phyloP scores from a whole-genome alignment of 2,888 invertebrate species.

The Tipula helvola region DNA sequence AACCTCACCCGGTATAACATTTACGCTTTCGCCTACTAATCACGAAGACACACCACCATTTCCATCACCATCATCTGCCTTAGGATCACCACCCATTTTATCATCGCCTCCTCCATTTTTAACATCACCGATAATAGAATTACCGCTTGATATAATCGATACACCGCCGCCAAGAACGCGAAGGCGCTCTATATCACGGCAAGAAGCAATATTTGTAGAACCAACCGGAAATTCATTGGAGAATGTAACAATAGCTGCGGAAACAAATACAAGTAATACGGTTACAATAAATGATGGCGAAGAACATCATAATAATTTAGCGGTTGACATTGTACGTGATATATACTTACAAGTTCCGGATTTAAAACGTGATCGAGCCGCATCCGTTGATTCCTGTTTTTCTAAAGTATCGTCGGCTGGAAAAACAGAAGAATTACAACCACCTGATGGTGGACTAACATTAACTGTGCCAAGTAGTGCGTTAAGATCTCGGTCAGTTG shows the following conservation, averaged over 20 bases:
- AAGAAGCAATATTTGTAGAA: slow-evolving; percentile 70
- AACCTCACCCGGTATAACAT: slow-evolving; percentile 44
- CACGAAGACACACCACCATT: slow-evolving; percentile 34
- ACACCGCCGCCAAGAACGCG: slow-evolving; percentile 38
- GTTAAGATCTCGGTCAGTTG: slow-evolving; percentile 69
- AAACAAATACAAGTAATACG: slow-evolving; percentile 20
- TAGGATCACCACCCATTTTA: slow-evolving; percentile 32
- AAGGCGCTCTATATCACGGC: slow-evolving; percentile 64
- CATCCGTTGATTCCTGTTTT: slow-evolving; percentile 79
- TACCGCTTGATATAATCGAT: slow-evolving; percentile 38
- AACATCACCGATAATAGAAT: slow-evolving; percentile 44
- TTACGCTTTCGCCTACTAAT: slow-evolving; percentile 47
- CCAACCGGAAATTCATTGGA: slow-evolving; percentile 59
- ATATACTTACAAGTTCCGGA: slow-evolving; percentile 73
- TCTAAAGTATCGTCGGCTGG: slow-evolving; percentile 60
- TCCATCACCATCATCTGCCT: slow-evolving; percentile 27
- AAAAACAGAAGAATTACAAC: slow-evolving; percentile 55
- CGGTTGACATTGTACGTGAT: slow-evolving; percentile 45
- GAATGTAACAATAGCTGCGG: slow-evolving; percentile 48
- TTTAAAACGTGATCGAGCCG: slow-evolving; percentile 70
- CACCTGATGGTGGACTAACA: slow-evolving; percentile 43
- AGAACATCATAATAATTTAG: slow-evolving; percentile 23
- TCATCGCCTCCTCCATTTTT: slow-evolving; percentile 31
- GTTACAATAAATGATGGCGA: slow-evolving; percentile 12
- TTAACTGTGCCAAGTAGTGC: slow-evolving; percentile 57